Evolutionary conservation across 2,797 vertebrate genomes (phyloP), one percentile per base, ranked within the genome.

Genomic region (Sarcoramphus papa): DNA sequence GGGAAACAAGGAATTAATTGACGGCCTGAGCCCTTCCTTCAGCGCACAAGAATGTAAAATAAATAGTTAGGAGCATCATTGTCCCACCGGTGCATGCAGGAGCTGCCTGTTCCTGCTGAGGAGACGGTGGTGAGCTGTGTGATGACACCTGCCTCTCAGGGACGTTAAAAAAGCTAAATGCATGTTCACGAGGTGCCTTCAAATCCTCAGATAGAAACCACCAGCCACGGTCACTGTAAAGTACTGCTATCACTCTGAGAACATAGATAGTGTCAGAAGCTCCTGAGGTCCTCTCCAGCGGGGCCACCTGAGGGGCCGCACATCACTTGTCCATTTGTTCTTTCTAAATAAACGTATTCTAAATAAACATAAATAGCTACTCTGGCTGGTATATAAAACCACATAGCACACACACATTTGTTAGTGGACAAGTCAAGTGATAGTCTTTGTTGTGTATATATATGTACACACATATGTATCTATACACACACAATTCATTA

Each of bases 201-300:
- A 64, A 60, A 45, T 8, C 19, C n/a, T 83, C 45, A 22, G 73
- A 33, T 48, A 28, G 43, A 93, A 95, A 40, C 41, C 50, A 74
- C 33, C 56, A 51, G 4, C 37, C 24, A 7, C 0, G 0, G 22
- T 12, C 28, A 50, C 67, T 5, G 2, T 12, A 41, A 43, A 60
- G 48, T 37, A 7, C 27, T 15, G 12, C 33, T 28, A 0, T 12
- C n/a, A 12, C 23, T 25, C 57, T 60, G 41, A 43, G 53, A 85
- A 62, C 7, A 9, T 1, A 33, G 33, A 20, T 14, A 24, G 23
- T 8, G 15, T 41, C 25, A 64, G 78, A 77, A 28, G 31, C 35
- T 87, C 9, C 1, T 41, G 87, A 82, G 20, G 37, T 48, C 22
- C 12, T 54, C 24, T 68, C 20, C 33, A 9, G 25, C 0, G 0